Base-by-base conservation (phyloP, 2,888 invertebrate species). In the Torymus aiolomorphi region DNA sequence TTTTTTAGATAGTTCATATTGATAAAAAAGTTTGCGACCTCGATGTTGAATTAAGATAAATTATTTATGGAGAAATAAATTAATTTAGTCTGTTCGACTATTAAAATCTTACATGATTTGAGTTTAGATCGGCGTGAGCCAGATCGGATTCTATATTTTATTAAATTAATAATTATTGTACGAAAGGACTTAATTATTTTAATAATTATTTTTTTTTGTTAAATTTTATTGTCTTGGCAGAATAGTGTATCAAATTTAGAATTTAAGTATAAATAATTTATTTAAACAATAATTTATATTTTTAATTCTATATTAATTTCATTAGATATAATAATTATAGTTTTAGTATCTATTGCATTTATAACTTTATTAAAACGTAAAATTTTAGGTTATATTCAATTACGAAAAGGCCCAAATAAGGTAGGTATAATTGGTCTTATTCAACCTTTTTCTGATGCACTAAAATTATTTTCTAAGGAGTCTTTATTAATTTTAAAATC, bases 41-140 rank as follows among this genome's bases (percentile, higher is more conserved):
- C n/a, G n/a, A n/a, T n/a, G n/a, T n/a, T n/a, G 95, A 94, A 95
- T 95, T 95, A 95, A 94, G 92, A 89, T 92, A 91, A 92, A 92
- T 91, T 91, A 92, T 92, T 91, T 92, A 92, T 92, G 94, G 88
- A 95, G 93, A 91, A 91, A 92, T 92, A 94, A 92, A 92, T 92
- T 91, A 91, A 91, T 94, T 94, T 93, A 92, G 94, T 94, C 94
- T 95, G 95, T 95, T 95, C 95, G 94, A n/a, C n/a, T n/a, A n/a
- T n/a, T n/a, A n/a, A n/a, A n/a, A n/a, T n/a, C n/a, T n/a, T n/a
- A n/a, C n/a, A n/a, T n/a, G n/a, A n/a, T n/a, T n/a, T n/a, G n/a
- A n/a, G n/a, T n/a, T n/a, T n/a, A n/a, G n/a, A n/a, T n/a, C n/a
- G n/a, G n/a, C n/a, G n/a, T n/a, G n/a, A n/a, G n/a, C n/a, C n/a